phyloP scores from a whole-genome alignment of 2,797 vertebrate species.

The Parauchenoglanis punctatus region DNA sequence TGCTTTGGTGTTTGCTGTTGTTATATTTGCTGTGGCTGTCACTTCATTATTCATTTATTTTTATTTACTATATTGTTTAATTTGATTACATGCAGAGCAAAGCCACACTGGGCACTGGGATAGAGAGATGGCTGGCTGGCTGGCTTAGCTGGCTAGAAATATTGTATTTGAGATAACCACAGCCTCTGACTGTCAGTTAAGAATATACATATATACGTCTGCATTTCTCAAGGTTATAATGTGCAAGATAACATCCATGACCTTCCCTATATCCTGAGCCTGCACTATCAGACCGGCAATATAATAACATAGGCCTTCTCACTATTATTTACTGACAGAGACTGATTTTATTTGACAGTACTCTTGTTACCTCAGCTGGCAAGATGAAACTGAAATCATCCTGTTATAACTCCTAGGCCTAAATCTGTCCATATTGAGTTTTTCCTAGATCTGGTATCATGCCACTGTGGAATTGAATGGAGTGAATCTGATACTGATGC shows the following conservation, averaged over 20 bases:
- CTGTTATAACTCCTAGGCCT: slow-evolving; percentile 4
- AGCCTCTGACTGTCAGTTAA: background rate
- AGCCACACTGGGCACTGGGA: background rate
- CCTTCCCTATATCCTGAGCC: background rate
- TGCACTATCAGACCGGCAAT: slow-evolving; percentile 17
- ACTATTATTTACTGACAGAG: slow-evolving; percentile 20
- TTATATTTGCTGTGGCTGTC: slow-evolving; percentile 4
- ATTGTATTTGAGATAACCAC: background rate
- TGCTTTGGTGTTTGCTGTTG: background rate
- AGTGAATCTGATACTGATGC: slow-evolving; percentile 13
- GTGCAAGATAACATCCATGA: background rate
- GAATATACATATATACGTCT: background rate
- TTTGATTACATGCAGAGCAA: background rate
- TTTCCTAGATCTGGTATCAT: background rate
- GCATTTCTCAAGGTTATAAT: background rate
- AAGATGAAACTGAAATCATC: slow-evolving; percentile 27
- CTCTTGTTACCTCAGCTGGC: slow-evolving; percentile 32
- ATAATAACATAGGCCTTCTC: background rate
- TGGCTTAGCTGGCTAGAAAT: background rate
- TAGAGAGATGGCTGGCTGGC: background rate
- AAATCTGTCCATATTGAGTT: slow-evolving; percentile 13
- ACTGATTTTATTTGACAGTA: slow-evolving; percentile 15
- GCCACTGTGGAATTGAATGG: slow-evolving; percentile 10
- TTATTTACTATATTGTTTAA: background rate
- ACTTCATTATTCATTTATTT: background rate